Percentiles rank a stretch among this genome's conserved stretches.
These are phyloP conservation scores for Riparia riparia DNA, from an alignment of 2,113 vertebrate species.

Conservation along the genomic window DNA sequence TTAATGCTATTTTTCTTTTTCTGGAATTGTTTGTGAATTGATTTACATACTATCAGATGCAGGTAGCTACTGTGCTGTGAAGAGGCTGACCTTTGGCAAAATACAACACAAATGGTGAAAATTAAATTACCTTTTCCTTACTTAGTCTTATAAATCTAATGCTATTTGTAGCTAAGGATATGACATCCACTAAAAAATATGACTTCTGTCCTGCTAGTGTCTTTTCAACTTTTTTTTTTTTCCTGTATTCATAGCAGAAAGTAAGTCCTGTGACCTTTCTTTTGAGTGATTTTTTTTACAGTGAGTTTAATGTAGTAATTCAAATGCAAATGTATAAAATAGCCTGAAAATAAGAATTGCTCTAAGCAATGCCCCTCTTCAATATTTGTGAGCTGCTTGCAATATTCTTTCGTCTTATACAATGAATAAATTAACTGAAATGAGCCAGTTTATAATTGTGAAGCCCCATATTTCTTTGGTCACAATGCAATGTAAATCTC, in stretches of 20 bases:
- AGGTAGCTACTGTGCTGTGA: background rate
- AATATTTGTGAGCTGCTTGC: background rate
- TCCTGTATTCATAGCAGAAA: background rate
- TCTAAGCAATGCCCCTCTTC: background rate
- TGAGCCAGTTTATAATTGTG: background rate
- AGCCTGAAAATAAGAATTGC: background rate
- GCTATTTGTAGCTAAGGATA: background rate
- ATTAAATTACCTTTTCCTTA: conserved; percentile 6
- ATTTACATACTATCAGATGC: background rate
- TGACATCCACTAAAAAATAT: background rate
- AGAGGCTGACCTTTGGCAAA: background rate
- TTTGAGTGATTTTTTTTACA: background rate
- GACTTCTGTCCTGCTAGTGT: background rate
- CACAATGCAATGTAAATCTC: background rate
- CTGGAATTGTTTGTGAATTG: background rate
- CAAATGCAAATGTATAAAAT: background rate
- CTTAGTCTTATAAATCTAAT: background rate
- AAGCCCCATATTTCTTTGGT: background rate
- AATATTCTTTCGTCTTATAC: background rate
- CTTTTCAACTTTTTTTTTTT: background rate
- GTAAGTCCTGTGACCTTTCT: background rate
- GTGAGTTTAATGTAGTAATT: background rate
- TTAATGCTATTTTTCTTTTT: background rate
- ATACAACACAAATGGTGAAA: background rate
- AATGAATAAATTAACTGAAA: background rate